Evolutionary conservation across 2,888 invertebrate species (phyloP), one percentile per base, ranked within the genome.

Genomic region (Dryadula phaetusa): DNA sequence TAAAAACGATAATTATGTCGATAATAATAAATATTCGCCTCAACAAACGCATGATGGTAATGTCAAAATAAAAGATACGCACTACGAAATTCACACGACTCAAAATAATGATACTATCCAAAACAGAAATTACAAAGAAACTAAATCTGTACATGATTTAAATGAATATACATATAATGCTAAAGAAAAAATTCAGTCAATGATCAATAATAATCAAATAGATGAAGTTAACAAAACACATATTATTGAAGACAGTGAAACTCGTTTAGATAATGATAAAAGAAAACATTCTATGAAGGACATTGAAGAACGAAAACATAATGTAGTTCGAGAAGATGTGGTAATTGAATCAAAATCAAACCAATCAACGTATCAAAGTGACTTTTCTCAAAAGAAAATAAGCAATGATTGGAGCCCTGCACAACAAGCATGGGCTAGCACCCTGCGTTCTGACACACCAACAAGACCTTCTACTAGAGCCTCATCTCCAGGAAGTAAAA

Each of bases 361-460:
- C 64, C 89, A 94, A 74, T 94, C 95, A 3, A 95, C 95, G 0
- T 95, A 95, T 74, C 91, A 94, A 75, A 86, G 90, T 44, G 94
- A 95, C 74, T 95, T 88, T 74, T 87, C 89, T 4, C 93, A 90
- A 58, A 94, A 93, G 72, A 91, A 90, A 74, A 93, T 95, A 22
- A 95, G 94, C 72, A 93, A 94, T 44, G 95, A 95, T 64, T 92
- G 94, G 76, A 96, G 96, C 79, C 95, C 96, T 0, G 94, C 95
- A 1, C 96, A 96, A 78, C 95, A 96, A 74, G 96, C 96, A 0
- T 96, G 96, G 92, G 96, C 95, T 0, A 94, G 95, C 66, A 95
- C 96, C 5, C 86, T 96, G 54, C 93, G 96, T 34, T 93, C 95
- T 69, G 94, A 95, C 42, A 95, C 95, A 62, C 95, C 95, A 1